These are phyloP conservation scores for Chalcis sispes DNA, from an alignment of 2,888 invertebrate genomes.

Conservation along the genomic window DNA sequence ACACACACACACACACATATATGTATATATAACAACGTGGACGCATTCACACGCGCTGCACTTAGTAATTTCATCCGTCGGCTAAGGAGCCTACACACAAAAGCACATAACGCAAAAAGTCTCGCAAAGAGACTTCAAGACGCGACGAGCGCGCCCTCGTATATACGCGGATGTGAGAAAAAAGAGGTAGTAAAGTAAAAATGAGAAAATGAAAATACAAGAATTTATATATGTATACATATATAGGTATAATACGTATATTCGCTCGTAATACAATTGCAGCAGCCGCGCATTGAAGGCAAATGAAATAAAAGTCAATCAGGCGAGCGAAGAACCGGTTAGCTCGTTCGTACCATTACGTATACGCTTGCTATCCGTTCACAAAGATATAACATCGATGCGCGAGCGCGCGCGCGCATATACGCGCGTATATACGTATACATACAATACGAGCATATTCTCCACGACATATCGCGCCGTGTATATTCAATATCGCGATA, in stretches of 20 bases:
- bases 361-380: too few relatives aligned
- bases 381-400: too few relatives aligned
- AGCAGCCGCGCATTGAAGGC: conserved; percentile 30
- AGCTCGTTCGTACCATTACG: background rate
- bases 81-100: conserved; percentile 32
- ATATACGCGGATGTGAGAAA: background rate
- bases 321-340: conserved; percentile 48
- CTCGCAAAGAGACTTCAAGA: background rate
- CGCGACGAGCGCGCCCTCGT: background rate
- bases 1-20: too few relatives aligned
- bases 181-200: conserved; percentile 13
- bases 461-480: conserved; percentile 3
- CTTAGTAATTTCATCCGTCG: conserved; percentile 50
- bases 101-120: background rate
- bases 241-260: too few relatives aligned
- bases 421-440: too few relatives aligned
- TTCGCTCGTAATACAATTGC: too few relatives aligned
- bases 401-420: too few relatives aligned
- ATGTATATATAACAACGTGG: too few relatives aligned
- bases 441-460: too few relatives aligned
- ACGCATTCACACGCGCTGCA: conserved; percentile 4
- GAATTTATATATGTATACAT: too few relatives aligned
- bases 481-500: conserved; percentile 53
- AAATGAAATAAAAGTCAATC: conserved; percentile 56
- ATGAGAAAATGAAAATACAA: too few relatives aligned